These are phyloP conservation scores for Tethea ocularis DNA, from an alignment of 2,888 invertebrate species.

Conservation along the genomic window DNA sequence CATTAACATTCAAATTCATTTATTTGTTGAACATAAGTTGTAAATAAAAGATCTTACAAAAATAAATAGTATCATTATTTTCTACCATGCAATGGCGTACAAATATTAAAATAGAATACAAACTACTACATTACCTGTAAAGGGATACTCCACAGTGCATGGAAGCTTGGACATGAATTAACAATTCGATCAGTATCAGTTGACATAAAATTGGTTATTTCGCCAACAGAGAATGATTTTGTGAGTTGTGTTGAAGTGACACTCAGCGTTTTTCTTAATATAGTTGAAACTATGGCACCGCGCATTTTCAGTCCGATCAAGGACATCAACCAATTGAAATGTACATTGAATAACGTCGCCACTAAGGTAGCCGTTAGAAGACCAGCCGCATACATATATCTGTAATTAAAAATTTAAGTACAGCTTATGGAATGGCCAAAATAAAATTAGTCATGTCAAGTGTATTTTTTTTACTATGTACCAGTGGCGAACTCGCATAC, in stretches of 20 bases:
- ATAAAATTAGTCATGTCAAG: too few species aligned
- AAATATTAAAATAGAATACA: too few species aligned
- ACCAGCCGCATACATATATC: slow-evolving; percentile 72
- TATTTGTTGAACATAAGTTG: too few species aligned
- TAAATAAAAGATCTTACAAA: too few species aligned
- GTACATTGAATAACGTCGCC: slow-evolving; percentile 90
- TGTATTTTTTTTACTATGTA: too few species aligned
- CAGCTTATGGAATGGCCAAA: too few species aligned
- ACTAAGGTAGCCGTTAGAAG: slow-evolving; percentile 78
- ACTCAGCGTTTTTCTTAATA: slow-evolving; percentile 83
- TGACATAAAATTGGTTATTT: slow-evolving; percentile 98
- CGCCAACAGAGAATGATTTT: slow-evolving; percentile 86
- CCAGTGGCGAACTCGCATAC: too few species aligned
- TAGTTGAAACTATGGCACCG: slow-evolving; percentile 90
- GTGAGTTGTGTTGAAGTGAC: slow-evolving; percentile 75
- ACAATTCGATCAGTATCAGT: slow-evolving; percentile 98
- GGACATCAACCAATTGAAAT: slow-evolving; percentile 95
- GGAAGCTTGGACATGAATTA: slow-evolving; percentile 98
- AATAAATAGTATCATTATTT: too few species aligned
- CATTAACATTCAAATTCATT: too few species aligned
- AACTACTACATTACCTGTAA: slow-evolving; percentile 85
- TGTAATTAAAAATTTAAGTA: slow-evolving; percentile 43
- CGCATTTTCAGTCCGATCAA: slow-evolving; percentile 94
- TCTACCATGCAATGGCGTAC: too few species aligned
- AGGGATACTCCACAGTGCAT: slow-evolving; percentile 98